Base-by-base conservation (phyloP, 2,113 vertebrate genomes). In the Dunckerocampus dactyliophorus region DNA sequence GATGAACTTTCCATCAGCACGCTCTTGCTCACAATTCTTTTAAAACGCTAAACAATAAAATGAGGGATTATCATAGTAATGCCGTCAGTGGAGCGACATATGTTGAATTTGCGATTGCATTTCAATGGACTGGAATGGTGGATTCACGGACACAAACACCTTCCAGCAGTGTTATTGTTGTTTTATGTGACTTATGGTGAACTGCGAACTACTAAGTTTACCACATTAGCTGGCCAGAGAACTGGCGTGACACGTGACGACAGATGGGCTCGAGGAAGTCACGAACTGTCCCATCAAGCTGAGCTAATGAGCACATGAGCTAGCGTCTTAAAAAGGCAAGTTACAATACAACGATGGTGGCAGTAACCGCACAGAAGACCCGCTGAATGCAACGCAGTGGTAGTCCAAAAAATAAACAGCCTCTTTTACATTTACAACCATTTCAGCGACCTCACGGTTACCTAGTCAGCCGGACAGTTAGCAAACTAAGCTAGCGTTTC, bases 391-490 rank as follows among this genome's bases (percentile, higher is more conserved):
- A 3, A 55, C n/a, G 2, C 0, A 14, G 3, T 4, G 3, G 15
- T 8, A 5, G 5, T 24, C 1, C 2, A 5, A 9, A 20, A 1
- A 21, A 11, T 3, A 19, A 46, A 13, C 31, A 9, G n/a, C 1
- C 1, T 15, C 8, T 15, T 20, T 0, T 2, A 2, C 48, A 69
- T 52, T 61, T 67, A 49, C 61, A 65, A 53, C 11, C 16, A 46
- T 8, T 31, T 65, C 17, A 19, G 1, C 50, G 22, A 6, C 62
- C 13, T 48, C 3, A 24, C 20, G 15, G 21, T 45, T 46, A 61
- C 20, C 47, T 62, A 28, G 17, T 54, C 13, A 21, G 8, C 1
- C 19, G 8, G 20, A 10, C n/a, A 64, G 67, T 51, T 71, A 71
- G 47, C 52, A 37, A 22, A 34, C 15, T 45, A 62, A 34, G 43